phyloP scores from a whole-genome alignment of 2,113 vertebrate genomes.

The Percina caprodes region DNA sequence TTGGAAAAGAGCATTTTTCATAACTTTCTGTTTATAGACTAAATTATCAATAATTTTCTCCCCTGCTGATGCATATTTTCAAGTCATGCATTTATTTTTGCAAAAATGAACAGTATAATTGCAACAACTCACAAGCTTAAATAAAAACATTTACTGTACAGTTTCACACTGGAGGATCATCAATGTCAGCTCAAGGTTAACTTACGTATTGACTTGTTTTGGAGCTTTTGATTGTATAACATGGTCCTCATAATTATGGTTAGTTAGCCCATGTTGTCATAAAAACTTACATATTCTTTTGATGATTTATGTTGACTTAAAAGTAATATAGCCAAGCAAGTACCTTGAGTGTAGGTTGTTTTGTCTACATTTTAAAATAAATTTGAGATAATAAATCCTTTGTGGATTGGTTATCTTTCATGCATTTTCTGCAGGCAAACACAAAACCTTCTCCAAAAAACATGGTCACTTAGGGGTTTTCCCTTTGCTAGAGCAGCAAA shows the following conservation, averaged over 20 bases:
- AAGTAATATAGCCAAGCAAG: not conserved
- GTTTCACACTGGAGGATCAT: not conserved
- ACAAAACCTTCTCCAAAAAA: too few relatives aligned
- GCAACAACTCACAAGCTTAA: slow-evolving; percentile 5
- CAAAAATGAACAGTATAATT: not conserved
- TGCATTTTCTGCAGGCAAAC: not conserved
- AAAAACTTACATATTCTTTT: not conserved
- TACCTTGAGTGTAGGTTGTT: not conserved
- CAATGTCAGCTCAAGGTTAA: not conserved
- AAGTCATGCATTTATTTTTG: not conserved
- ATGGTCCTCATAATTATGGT: not conserved
- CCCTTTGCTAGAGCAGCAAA: slow-evolving; percentile 7
- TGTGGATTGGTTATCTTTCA: not conserved
- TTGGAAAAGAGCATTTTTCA: too few relatives aligned
- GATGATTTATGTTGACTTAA: not conserved
- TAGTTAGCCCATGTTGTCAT: not conserved
- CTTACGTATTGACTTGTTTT: not conserved
- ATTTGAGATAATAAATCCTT: not conserved
- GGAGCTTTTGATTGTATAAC: not conserved
- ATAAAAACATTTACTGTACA: not conserved
- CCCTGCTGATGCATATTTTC: not conserved
- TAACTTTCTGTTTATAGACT: not conserved
- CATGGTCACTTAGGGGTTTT: not conserved
- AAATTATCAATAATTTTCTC: not conserved
- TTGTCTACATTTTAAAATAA: not conserved